These are phyloP conservation scores for Drosophila funebris DNA, from an alignment of 1,140 invertebrate species.

Conservation along the genomic window DNA sequence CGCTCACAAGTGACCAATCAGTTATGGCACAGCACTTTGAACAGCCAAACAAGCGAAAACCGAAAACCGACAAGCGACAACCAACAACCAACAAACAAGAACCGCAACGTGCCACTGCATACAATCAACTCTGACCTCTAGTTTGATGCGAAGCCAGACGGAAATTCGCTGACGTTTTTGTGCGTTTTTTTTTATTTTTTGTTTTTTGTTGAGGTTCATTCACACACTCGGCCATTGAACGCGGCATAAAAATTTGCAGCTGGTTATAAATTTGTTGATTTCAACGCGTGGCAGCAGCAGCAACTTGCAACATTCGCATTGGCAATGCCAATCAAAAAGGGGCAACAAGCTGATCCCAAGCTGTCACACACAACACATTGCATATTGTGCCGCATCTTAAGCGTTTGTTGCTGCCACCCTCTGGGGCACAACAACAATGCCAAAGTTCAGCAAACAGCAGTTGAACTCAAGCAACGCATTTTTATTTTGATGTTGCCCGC, in stretches of 20 bases:
- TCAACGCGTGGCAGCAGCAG: no score
- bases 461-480: conserved; percentile 27
- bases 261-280: conserved; percentile 38
- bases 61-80: no score
- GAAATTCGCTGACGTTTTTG: conserved; percentile 33
- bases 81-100: neutral
- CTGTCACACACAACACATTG: conserved; percentile 27
- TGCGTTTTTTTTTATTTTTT: neutral
- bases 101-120: conserved; percentile 59
- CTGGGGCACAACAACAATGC: conserved; percentile 30
- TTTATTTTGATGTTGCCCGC: conserved; percentile 33
- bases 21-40: conserved; percentile 51
- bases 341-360: conserved; percentile 8
- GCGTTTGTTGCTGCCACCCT: conserved; percentile 6
- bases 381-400: conserved; percentile 16
- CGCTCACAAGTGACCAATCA: conserved; percentile 62
- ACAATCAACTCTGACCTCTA: conserved; percentile 75
- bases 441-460: conserved; percentile 38
- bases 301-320: neutral
- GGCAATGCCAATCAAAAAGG: conserved; percentile 21
- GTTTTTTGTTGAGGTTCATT: conserved; percentile 51
- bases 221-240: conserved; percentile 64
- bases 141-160: conserved; percentile 22
- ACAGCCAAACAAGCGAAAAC: no score
- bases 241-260: conserved; percentile 59